Evolutionary conservation across 2,113 vertebrate genomes (phyloP), one percentile per base, ranked within the genome.

Genomic region (Nothobranchius kuhntae): DNA sequence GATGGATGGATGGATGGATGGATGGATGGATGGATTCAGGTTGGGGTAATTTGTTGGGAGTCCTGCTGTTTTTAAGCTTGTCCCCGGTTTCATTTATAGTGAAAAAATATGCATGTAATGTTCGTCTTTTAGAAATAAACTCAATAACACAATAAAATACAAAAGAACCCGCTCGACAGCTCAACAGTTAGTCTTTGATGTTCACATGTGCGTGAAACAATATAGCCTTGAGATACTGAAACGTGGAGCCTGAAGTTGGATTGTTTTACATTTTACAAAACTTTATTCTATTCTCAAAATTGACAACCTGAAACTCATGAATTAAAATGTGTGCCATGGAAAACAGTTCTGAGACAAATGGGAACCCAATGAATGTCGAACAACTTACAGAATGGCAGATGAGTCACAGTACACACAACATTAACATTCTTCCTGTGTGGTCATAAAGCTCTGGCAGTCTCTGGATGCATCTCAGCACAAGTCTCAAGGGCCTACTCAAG

Each of bases 181-280:
- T 36, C 44, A 46, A 46, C 36, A 55, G 26, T 55, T 61, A 21
- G 15, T 57, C 47, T 82, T 82, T 84, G 6, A 77, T 67, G 61
- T 66, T 73, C 10, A 13, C 10, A 13, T n/a, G 10, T 14, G 52
- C 9, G 63, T 24, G 0, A 62, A 56, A 48, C 36, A 53, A 62
- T 45, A 15, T 26, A 68, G 17, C 54, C 51, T 24, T 1, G 50
- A 63, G 53, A 65, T 30, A 54, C 47, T 30, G 14, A 3, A 17
- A 65, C 17, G 44, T n/a, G 15, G n/a, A 44, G 42, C 65, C 35
- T 51, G n/a, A 69, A 45, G 65, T 38, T n/a, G 46, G n/a, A 11
- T 17, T 46, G 5, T 68, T 69, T 53, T 63, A n/a, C 68, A 70
- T 58, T 12, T 65, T 47, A 69, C 4, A 54, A 50, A 59, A 52